phyloP scores from a whole-genome alignment of 2,888 invertebrate species.

The Drosophila tanythrix region DNA sequence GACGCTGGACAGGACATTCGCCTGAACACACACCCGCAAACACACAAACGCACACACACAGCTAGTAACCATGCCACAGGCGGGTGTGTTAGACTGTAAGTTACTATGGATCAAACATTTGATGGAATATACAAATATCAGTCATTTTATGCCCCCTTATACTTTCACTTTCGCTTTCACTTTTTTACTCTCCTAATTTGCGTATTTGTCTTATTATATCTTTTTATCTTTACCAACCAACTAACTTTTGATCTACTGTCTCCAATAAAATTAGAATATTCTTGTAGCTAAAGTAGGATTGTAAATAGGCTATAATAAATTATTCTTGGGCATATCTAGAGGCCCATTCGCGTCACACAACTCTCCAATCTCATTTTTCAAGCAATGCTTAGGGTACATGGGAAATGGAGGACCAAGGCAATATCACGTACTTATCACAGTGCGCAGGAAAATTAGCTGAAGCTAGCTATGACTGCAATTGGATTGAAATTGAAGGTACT shows the following conservation, averaged over 20 bases:
- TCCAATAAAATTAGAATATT: not conserved
- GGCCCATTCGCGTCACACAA: not conserved
- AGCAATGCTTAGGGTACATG: not conserved
- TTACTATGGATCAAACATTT: slow-evolving; percentile 1
- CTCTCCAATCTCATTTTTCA: not conserved
- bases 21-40: slow-evolving; percentile 37
- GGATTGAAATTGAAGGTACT: slow-evolving; percentile 14
- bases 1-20: slow-evolving; percentile 73
- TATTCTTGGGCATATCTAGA: not conserved
- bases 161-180: not conserved
- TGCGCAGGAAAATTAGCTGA: slow-evolving; percentile 25
- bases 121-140: not conserved
- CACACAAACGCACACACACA: not conserved
- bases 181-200: not conserved
- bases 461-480: slow-evolving; percentile 29
- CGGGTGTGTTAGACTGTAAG: not conserved
- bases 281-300: not conserved
- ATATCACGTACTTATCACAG: slow-evolving; percentile 47
- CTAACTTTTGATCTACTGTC: not conserved
- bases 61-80: not conserved
- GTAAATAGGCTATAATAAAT: not conserved
- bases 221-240: not conserved
- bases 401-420: slow-evolving; percentile 8
- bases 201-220: not conserved
- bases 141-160: not conserved